Base-by-base conservation (phyloP, 2,888 invertebrate genomes). In the Lithophane leautieri region DNA sequence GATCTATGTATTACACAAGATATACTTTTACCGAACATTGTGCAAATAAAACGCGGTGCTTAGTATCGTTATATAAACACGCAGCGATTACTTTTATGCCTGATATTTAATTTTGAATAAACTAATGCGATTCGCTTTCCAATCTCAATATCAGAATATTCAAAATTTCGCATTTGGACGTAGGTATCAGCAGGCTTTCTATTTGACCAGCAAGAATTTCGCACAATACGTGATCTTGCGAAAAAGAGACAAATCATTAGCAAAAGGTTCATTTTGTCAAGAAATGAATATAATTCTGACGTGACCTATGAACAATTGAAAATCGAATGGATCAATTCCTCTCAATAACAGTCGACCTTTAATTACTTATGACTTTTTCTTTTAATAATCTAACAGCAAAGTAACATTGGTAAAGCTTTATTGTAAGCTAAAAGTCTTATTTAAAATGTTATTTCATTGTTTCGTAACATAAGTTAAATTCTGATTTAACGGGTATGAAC, bases 1-100 rank as follows among this genome's bases (percentile, higher is more conserved):
- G 52, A 52, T 79, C 50, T 71, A 34, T 50, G 73, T 78, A 58
- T 79, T 81, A 73, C 75, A 84, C 87, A 81, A 84, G 66, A 58
- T 42, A 70, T 58, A 84, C 79, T 84, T 88, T 88, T 86, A 88
- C 84, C 72, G 16, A 78, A 80, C 78, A 75, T 78, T 88, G 86
- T 80, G 80, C 75, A 85, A 88, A 88, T 82, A 73, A 73, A 66
- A 74, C 60, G 71, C 67, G 47, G 47, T 69, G 77, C 79, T 47
- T 52, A 52, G 79, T 74, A 47, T 76, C 25, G 80, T 87, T 87
- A 86, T 66, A 61, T 85, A 87, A 86, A 82, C 70, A 52, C 25
- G 68, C 8, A 75, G 63, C 70, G 67, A 69, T 81, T 73, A 73
- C 61, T 73, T 66, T 70, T 66, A 61, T 69, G 50, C 66, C 76